A percentile compares a stretch with the other conserved stretches of the same genome.
phyloP scores from a whole-genome alignment of 2,113 vertebrate species.

The Prietella phreatophila region DNA sequence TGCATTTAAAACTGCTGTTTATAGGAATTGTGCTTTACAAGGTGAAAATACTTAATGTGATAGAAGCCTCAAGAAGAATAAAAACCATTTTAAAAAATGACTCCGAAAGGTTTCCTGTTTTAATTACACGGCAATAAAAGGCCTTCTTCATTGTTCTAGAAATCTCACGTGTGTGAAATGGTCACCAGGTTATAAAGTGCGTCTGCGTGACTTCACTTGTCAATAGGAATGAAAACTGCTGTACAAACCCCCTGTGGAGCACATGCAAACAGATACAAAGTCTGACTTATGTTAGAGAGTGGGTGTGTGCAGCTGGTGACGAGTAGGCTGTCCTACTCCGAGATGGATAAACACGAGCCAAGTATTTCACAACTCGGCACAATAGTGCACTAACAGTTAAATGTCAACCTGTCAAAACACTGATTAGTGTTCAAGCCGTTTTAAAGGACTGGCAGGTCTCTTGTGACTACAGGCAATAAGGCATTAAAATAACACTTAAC shows the following conservation, averaged over 20 bases:
- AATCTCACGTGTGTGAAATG: constrained; percentile 23
- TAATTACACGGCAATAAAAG: neutral
- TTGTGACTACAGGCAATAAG: constrained; percentile 50
- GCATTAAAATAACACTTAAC: constrained; percentile 35
- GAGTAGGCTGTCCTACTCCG: constrained; percentile 63
- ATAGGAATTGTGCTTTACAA: constrained; percentile 20
- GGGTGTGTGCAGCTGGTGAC: constrained; percentile 60
- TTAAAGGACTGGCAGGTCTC: constrained; percentile 60
- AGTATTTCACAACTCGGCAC: constrained; percentile 64
- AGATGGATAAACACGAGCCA: constrained; percentile 61
- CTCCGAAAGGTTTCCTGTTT: neutral
- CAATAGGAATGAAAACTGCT: constrained; percentile 36
- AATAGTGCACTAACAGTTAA: constrained; percentile 61
- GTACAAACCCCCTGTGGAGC: constrained; percentile 41
- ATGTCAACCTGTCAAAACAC: constrained; percentile 75
- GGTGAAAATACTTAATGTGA: neutral
- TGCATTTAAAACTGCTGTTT: constrained; percentile 28
- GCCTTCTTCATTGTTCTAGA: neutral
- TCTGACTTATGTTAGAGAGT: constrained; percentile 65
- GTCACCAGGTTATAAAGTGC: constrained; percentile 29
- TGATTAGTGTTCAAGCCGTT: constrained; percentile 66
- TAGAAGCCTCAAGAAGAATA: neutral
- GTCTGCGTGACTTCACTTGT: constrained; percentile 25
- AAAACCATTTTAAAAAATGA: neutral
- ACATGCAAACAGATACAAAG: constrained; percentile 55